Conservation (phyloP, 2,888 invertebrate genomes). For the Andricus quercusramuli region DNA sequence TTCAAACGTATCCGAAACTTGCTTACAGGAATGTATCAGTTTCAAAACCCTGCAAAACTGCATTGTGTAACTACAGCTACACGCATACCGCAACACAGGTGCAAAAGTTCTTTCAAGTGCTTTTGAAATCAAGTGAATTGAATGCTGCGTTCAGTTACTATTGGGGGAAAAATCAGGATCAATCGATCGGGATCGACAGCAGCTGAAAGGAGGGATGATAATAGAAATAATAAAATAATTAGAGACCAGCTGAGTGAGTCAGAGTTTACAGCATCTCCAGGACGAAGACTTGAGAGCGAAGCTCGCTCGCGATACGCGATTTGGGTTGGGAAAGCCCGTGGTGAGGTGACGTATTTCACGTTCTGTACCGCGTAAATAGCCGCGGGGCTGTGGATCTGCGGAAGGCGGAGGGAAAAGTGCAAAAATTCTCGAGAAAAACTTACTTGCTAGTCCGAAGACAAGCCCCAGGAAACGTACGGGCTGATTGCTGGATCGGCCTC, state of each 20-base stretch:
- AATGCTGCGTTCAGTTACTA: constrained; percentile 10
- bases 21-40: constrained; percentile 31
- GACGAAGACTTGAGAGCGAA: constrained; percentile 14
- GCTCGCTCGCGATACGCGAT: not conserved
- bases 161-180: not conserved
- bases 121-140: constrained; percentile 24
- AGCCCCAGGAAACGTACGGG: constrained; percentile 51
- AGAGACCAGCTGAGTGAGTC: not conserved
- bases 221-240: not conserved
- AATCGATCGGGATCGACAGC: constrained; percentile 27
- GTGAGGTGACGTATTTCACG: constrained; percentile 35
- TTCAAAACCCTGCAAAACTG: constrained; percentile 34
- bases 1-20: constrained; percentile 15
- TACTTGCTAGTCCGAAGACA: constrained; percentile 63
- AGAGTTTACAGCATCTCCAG: not conserved
- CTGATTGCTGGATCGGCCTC: not conserved
- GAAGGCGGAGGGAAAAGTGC: constrained; percentile 41
- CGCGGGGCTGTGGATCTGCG: constrained; percentile 36
- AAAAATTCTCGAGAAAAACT: constrained; percentile 35
- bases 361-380: constrained; percentile 29
- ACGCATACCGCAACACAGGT: constrained; percentile 36
- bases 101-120: constrained; percentile 32
- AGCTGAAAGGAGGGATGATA: not conserved
- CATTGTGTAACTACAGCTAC: constrained; percentile 39
- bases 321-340: constrained; percentile 37